Base-by-base conservation (phyloP, 1,140 invertebrate species). In the Scaptomyza montana region DNA sequence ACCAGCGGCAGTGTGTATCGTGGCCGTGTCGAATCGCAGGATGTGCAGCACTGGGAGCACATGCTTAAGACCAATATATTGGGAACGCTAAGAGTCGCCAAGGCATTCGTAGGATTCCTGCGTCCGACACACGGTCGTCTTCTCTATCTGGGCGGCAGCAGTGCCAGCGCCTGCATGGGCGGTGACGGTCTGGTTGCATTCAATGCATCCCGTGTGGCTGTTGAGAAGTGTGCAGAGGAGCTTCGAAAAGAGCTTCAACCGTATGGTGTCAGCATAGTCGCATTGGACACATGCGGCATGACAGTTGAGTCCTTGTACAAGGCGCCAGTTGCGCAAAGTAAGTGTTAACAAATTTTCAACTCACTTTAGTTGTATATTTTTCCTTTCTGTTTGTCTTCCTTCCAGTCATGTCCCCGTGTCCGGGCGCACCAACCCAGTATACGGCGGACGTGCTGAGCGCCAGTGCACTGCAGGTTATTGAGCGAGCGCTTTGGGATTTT, bases 51-150 rank as follows among this genome's bases (percentile, higher is more conserved):
- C 79, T 96, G 96, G 96, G 96, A 97, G 85, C 93, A 94, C 10
- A 95, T 96, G 92, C 92, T 96, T 2, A 94, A 95, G 65, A 94
- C 95, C 46, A 97, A 96, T 81, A 94, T 97, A 41, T 92, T 97
- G 6, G 96, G 96, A 1, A 94, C 96, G 10, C 91, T 97, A 65
- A 93, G 96, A 33, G 94, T 96, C 10, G 95, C 95, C 6, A 93
- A 96, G 59, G 95, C 95, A 3, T 96, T 96, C 92, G 94, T 96
- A 60, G 94, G 95, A 1, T 92, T 97, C 49, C 90, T 96, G 43
- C 93, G 94, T 16, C 91, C 91, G 8, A 92, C 56, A 0, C 92
- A 93, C 56, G 94, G 94, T 25, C 92, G 94, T 47, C 93, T 95
- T 6, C 93, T 95, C 55, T 95, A 94, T 70, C 92, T 95, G 46